A percentile compares a stretch with the other conserved stretches of the same genome.
These are phyloP conservation scores for Lucifuga dentata DNA, from an alignment of 2,113 vertebrate genomes.

Conservation along the genomic window DNA sequence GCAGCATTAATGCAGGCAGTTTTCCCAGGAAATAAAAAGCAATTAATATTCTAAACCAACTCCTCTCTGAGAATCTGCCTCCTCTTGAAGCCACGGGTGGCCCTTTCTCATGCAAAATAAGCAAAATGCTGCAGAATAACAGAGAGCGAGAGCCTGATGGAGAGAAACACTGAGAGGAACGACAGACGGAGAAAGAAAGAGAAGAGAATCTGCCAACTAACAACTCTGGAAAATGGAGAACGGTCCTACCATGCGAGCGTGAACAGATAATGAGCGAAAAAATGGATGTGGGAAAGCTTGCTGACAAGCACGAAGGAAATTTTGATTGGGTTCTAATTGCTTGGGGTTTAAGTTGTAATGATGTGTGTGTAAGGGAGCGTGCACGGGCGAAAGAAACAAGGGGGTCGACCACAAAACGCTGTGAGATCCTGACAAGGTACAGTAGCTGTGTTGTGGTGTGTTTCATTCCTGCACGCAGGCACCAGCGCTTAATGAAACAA, in stretches of 20 bases:
- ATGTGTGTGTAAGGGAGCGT: neutral
- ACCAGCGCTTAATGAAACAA: conserved; percentile 61
- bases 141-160: conserved; percentile 39
- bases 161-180: conserved; percentile 16
- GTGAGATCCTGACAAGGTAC: conserved; percentile 7
- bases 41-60: conserved; percentile 79
- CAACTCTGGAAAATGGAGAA: conserved; percentile 38
- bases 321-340: conserved; percentile 62
- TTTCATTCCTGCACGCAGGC: conserved; percentile 50
- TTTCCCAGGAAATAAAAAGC: conserved; percentile 59
- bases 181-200: conserved; percentile 35
- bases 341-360: conserved; percentile 33
- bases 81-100: conserved; percentile 73
- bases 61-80: conserved; percentile 63
- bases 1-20: conserved; percentile 50
- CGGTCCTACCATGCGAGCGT: conserved; percentile 10
- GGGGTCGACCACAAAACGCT: neutral
- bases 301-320: conserved; percentile 46
- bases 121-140: conserved; percentile 59
- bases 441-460: conserved; percentile 51
- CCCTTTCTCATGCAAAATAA: conserved; percentile 80
- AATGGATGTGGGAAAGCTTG: conserved; percentile 33
- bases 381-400: conserved; percentile 11
- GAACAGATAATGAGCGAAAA: conserved; percentile 45
- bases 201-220: conserved; percentile 27